phyloP scores from a whole-genome alignment of 2,113 vertebrate genomes.

The Chaetura pelagica region DNA sequence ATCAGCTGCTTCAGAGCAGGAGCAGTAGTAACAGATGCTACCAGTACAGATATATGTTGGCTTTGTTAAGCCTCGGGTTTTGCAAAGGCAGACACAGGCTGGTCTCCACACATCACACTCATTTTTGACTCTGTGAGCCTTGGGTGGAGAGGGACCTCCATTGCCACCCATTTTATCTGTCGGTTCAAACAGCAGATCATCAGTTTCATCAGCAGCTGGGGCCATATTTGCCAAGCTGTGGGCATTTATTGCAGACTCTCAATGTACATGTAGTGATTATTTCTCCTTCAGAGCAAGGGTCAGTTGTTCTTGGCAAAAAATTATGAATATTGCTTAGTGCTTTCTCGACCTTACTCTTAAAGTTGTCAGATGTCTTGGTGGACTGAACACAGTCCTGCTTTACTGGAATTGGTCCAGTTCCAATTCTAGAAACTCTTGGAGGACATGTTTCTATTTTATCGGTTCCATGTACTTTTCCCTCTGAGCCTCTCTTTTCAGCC shows the following conservation, averaged over 20 bases:
- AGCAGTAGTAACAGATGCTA: conserved; percentile 27
- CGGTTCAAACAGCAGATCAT: not conserved
- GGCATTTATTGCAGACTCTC: not conserved
- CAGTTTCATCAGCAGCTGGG: not conserved
- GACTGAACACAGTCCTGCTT: not conserved
- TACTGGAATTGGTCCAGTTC: not conserved
- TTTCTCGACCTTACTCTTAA: conserved; percentile 34
- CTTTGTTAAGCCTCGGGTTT: not conserved
- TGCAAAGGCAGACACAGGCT: not conserved
- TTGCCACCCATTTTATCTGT: not conserved
- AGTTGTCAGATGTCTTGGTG: not conserved
- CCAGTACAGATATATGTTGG: not conserved
- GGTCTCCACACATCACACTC: not conserved
- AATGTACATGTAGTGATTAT: not conserved
- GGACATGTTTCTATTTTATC: not conserved
- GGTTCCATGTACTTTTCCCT: not conserved
- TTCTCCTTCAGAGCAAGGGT: not conserved
- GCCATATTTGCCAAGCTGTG: not conserved
- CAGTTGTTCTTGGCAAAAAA: not conserved
- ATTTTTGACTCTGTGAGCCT: not conserved
- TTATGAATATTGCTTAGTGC: not conserved
- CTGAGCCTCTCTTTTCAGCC: not conserved
- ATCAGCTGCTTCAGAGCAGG: conserved; percentile 35
- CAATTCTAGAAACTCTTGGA: not conserved
- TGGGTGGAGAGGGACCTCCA: not conserved